Percentiles rank a stretch among this genome's conserved stretches.
Evolutionary conservation across 2,797 vertebrate genomes (phyloP).

Genomic region (Cottoperca gobio): DNA sequence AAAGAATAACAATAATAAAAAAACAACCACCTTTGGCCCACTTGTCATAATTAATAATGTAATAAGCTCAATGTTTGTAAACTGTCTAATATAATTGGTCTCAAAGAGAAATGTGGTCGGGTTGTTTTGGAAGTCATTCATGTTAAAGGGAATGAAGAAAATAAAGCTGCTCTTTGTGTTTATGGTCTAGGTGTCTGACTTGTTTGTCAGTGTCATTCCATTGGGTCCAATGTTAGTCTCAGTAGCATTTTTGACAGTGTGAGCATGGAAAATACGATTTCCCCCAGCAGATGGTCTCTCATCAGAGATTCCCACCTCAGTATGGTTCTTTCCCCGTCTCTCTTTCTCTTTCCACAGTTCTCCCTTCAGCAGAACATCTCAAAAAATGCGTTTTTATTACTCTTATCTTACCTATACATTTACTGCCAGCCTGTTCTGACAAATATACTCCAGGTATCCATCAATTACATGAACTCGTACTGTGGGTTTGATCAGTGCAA

Average conservation of each 20-base stretch:
- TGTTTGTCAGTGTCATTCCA: slow-evolving; percentile 35
- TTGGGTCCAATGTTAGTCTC: slow-evolving; percentile 39
- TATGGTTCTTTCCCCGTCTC: slow-evolving; percentile 21
- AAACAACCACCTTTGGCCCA: slow-evolving; percentile 6
- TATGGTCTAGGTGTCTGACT: slow-evolving; percentile 11
- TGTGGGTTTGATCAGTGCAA: slow-evolving; percentile 17
- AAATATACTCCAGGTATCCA: slow-evolving; percentile 35
- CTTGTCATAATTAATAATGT: slow-evolving; percentile 50
- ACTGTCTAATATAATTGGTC: slow-evolving; percentile 56
- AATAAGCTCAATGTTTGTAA: slow-evolving; percentile 38
- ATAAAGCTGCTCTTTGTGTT: slow-evolving; percentile 11
- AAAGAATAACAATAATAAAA: not conserved
- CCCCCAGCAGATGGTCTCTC: slow-evolving; percentile 66
- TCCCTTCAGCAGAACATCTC: slow-evolving; percentile 32
- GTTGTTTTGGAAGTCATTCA: slow-evolving; percentile 22
- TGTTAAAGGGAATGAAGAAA: slow-evolving; percentile 8
- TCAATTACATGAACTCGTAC: slow-evolving; percentile 36
- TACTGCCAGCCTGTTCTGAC: slow-evolving; percentile 31
- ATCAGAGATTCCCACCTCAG: slow-evolving; percentile 43
- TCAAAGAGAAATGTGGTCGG: slow-evolving; percentile 40
- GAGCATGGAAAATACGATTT: slow-evolving; percentile 57
- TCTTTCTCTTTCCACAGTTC: not conserved
- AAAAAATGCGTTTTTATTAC: slow-evolving; percentile 29
- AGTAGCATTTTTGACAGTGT: slow-evolving; percentile 43
- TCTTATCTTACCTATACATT: slow-evolving; percentile 50